Evolutionary conservation across 2,888 invertebrate species (phyloP), one percentile per base, ranked within the genome.

Genomic region (Xestia c-nigrum): DNA sequence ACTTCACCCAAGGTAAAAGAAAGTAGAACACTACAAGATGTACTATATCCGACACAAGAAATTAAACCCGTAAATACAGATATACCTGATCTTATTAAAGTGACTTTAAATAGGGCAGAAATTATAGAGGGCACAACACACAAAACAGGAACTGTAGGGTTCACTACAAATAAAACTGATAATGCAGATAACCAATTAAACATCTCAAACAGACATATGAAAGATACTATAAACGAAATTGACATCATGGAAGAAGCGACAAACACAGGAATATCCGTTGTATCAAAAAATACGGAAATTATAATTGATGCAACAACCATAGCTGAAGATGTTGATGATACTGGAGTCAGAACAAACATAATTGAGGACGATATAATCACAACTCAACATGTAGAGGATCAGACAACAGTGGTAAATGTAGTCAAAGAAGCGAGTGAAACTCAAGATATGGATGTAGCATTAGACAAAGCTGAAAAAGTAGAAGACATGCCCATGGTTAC

Each of bases 21-120:
- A 72, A 81, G 71, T 24, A 83, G 79, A 66, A 74, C 82, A 72
- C 72, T 89, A 52, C 90, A 92, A 78, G 92, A 93, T 85, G 93
- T 93, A 7, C 81, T 94, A 67, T 94, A 94, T 86, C 94, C 94
- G 2, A 93, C 93, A n/a, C 92, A 92, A 91, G 94, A 94, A 91
- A 94, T 94, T 73, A 93, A 93, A 85, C 93, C 93, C 14, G 89
- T 93, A 0, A 91, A 91, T 82, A 88, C 89, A 76, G 90, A 92
- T 69, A 71, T 78, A 66, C 73, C 78, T 19, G 87, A 88, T 40
- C 76, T 81, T 31, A 76, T 86, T 55, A 88, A 86, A 72, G 64
- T 76, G 9, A 61, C 80, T 80, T 40, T 77, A 80, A 81, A 84
- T 59, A 87, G 83, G 81, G 38, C 46, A 10, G 86, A 81, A 72